Evolutionary conservation across 2,797 vertebrate genomes (phyloP).

Genomic region (Sebastes reedi): DNA sequence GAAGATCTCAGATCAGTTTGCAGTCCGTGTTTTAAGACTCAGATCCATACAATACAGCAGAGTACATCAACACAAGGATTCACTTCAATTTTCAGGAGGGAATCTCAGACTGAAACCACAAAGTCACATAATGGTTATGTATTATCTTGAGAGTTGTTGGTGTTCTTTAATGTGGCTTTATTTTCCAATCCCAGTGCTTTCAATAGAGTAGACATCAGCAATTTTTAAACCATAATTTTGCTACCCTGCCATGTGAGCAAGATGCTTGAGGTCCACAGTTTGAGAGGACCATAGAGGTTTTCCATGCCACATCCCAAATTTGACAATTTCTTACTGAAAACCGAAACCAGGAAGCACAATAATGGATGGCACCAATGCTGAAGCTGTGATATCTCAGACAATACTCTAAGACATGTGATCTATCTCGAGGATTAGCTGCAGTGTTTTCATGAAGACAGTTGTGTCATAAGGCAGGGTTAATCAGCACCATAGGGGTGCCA

Average conservation of each 20-base stretch:
- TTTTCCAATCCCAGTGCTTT: constrained; percentile 58
- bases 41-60: background rate
- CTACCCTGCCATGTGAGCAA: constrained; percentile 31
- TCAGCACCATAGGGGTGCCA: constrained; percentile 49
- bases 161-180: constrained; percentile 70
- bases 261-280: constrained; percentile 39
- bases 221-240: constrained; percentile 68
- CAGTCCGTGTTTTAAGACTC: background rate
- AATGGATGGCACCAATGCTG: constrained; percentile 12
- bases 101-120: constrained; percentile 43
- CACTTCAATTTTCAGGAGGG: constrained; percentile 23
- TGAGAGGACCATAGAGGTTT: constrained; percentile 34
- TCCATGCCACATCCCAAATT: constrained; percentile 51
- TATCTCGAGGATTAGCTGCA: background rate
- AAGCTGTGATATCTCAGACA: constrained; percentile 29
- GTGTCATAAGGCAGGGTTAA: constrained; percentile 53
- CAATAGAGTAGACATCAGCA: constrained; percentile 68
- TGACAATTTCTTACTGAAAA: constrained; percentile 49
- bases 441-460: constrained; percentile 40
- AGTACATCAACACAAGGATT: constrained; percentile 28
- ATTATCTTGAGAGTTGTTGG: constrained; percentile 58
- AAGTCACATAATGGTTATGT: constrained; percentile 55
- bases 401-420: constrained; percentile 6
- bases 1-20: constrained; percentile 21
- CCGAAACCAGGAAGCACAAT: constrained; percentile 24